Percentiles rank a stretch among this genome's conserved stretches.
phyloP scores from a whole-genome alignment of 2,888 invertebrate species.

The Lasioglossum leucozonium region DNA sequence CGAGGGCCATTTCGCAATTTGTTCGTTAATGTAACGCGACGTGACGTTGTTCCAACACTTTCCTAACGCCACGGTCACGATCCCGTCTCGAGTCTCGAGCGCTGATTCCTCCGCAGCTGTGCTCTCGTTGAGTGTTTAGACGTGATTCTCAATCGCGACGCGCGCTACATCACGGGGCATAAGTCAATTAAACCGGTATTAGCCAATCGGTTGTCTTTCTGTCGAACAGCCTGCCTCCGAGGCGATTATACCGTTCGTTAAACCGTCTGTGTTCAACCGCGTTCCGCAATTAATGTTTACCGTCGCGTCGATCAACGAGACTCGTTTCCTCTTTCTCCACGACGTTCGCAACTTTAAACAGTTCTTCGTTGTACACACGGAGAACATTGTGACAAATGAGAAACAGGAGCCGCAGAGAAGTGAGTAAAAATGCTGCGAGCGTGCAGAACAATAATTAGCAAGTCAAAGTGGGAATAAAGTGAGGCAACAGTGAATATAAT shows the following conservation, averaged over 20 bases:
- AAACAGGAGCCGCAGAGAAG: not conserved
- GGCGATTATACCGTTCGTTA: slow-evolving; percentile 38
- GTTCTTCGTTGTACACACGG: not conserved
- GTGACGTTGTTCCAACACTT: slow-evolving; percentile 57
- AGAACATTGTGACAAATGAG: not conserved
- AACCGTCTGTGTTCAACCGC: not conserved
- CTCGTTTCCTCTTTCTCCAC: not conserved
- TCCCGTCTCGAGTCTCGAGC: slow-evolving; percentile 35
- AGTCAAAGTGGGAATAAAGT: not conserved
- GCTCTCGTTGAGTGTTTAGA: slow-evolving; percentile 61
- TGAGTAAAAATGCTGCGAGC: not conserved
- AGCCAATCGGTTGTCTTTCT: slow-evolving; percentile 57
- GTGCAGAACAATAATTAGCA: not conserved
- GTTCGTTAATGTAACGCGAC: slow-evolving; percentile 58
- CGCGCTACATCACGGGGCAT: slow-evolving; percentile 60
- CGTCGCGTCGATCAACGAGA: not conserved
- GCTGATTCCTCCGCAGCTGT: slow-evolving; percentile 58
- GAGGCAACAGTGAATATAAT: not conserved
- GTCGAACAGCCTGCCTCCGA: slow-evolving; percentile 18
- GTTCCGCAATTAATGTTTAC: not conserved
- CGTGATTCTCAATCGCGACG: slow-evolving; percentile 66
- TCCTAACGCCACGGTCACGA: slow-evolving; percentile 63
- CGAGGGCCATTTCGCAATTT: slow-evolving; percentile 35
- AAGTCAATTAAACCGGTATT: slow-evolving; percentile 70
- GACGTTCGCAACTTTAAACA: not conserved